Base-by-base conservation (phyloP, 2,888 invertebrate species). In the Molorchus minor region DNA sequence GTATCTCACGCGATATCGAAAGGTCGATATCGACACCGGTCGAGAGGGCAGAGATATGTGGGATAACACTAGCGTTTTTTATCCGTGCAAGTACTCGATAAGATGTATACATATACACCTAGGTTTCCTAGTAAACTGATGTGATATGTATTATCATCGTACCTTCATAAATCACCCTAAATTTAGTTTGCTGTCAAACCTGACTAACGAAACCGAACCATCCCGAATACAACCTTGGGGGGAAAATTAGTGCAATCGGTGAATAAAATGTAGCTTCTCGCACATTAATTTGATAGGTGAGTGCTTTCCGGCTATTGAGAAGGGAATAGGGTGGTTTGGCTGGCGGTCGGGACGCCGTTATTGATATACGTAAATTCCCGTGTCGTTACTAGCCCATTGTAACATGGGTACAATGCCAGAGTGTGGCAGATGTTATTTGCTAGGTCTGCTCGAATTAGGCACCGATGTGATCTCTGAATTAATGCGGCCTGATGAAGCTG, bases 321-420 rank as follows among this genome's bases (percentile, higher is more conserved):
- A 53, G 49, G 56, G 59, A 40, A 49, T 49, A 55, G 56, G 52
- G 56, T 52, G 33, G 54, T 55, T 53, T 49, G 54, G 53, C 46
- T 44, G 25, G 33, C 40, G 41, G 54, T 55, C 33, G 40, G 55
- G 38, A 25, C 45, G 46, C 54, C 36, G 56, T 65, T 65, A 63
- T 63, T 63, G 63, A 61, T 61, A 61, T 63, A 54, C 58, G 54
- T 44, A 54, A 65, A 65, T 62, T 65, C 63, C 59, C 59, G 41
- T 52, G 61, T 43, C 61, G 49, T 51, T 40, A 49, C 57, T 59
- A 44, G 43, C 54, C 63, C 29, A 56, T 57, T 56, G 56, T 64
- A 62, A 64, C 64, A 64, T 56, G 64, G 64, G 57, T 59, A 52
- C 49, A 56, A 56, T 61, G 56, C 54, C 54, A 33, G 36, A 53